phyloP scores from a whole-genome alignment of 2,888 invertebrate species.

The Epirrhoe tristata region DNA sequence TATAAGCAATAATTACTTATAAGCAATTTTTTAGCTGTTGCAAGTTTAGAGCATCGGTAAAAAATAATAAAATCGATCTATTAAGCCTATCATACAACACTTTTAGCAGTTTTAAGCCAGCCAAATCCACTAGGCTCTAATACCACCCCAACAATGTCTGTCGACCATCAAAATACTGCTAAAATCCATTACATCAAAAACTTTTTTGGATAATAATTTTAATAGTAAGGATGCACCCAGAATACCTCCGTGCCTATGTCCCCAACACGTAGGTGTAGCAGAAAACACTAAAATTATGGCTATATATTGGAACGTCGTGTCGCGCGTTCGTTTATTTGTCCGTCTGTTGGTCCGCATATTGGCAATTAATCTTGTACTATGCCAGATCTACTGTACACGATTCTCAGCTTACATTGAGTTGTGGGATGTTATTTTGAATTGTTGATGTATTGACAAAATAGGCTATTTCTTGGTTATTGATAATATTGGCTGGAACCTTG shows the following conservation, averaged over 20 bases:
- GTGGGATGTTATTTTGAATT: slow-evolving; percentile 27
- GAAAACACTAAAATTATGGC: slow-evolving; percentile 78
- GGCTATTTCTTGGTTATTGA: slow-evolving; percentile 15
- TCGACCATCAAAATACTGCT: too few relatives aligned
- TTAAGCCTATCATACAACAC: too few relatives aligned
- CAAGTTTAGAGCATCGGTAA: too few relatives aligned
- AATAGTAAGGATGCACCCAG: slow-evolving; percentile 42
- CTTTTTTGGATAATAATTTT: not conserved
- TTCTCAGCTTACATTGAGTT: slow-evolving; percentile 42
- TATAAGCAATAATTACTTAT: too few relatives aligned
- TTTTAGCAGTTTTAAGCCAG: too few relatives aligned
- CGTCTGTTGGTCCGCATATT: slow-evolving; percentile 67
- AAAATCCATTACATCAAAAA: too few relatives aligned
- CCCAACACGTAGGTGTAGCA: slow-evolving; percentile 75
- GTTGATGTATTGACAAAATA: slow-evolving; percentile 28
- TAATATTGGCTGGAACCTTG: too few relatives aligned
- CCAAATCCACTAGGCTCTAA: too few relatives aligned
- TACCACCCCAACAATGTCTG: too few relatives aligned
- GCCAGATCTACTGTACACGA: slow-evolving; percentile 45
- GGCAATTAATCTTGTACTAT: slow-evolving; percentile 77
- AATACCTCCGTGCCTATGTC: slow-evolving; percentile 56
- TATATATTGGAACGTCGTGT: slow-evolving; percentile 77
- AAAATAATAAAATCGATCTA: too few relatives aligned
- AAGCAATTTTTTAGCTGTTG: too few relatives aligned
- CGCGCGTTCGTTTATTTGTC: slow-evolving; percentile 68